Evolutionary conservation across 2,113 vertebrate species (phyloP), one percentile per base, ranked within the genome.

Genomic region (Festucalex cinctus): DNA sequence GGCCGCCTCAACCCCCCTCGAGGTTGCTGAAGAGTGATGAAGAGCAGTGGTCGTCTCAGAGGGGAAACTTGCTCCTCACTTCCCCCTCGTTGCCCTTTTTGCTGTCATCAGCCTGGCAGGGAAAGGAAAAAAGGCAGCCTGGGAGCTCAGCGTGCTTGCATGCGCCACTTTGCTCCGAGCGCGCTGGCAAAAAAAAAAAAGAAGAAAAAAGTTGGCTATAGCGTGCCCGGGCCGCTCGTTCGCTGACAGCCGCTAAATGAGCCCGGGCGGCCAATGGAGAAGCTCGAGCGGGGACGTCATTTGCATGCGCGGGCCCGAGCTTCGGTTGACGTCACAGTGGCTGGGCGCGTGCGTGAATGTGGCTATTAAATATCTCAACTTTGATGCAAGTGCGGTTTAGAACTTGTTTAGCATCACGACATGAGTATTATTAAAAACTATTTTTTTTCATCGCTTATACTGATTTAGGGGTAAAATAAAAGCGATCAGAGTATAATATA

Each of bases 211-310:
- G 84, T 87, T 86, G 51, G 71, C 69, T 77, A n/a, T 86, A 86
- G 85, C 88, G 91, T 93, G 93, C 92, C 94, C 92, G 93, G 93
- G 88, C 91, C 85, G 92, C 83, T 90, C 91, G 92, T 39, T 13
- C 93, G 85, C 78, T 89, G 91, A 92, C 92, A 90, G 90, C 90
- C 88, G 89, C 94, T 96, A 95, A 95, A 95, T 95, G 92, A 93
- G 91, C 85, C 85, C 62, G 83, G 90, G 78, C 83, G 92, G 93
- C 95, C 95, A 97, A 97, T 96, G 76, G 91, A 83, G 78, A 85
- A 86, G 86, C 85, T 78, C 76, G 85, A 91, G 88, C 85, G 85
- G 71, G 89, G 90, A 90, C 80, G 80, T 86, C 85, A 94, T 95
- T 95, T 94, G 93, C 94, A 94, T 94, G 85, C 71, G 64, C 88